Evolutionary conservation across 2,797 vertebrate species (phyloP).

Genomic region (Lagocephalus sceleratus): DNA sequence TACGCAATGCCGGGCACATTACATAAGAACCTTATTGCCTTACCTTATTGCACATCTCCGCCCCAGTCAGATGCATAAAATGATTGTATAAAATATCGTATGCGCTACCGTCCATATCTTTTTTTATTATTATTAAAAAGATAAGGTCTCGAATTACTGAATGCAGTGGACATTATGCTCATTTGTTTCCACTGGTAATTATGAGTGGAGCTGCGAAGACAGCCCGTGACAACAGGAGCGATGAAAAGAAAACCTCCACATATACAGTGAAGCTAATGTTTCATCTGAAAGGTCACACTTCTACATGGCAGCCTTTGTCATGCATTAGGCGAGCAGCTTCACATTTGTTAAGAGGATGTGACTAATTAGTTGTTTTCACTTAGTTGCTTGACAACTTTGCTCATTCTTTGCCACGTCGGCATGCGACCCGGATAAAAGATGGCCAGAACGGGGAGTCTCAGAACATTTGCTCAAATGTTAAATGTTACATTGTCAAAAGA

Average conservation of each 20-base stretch:
- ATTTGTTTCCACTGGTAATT: conserved; percentile 43
- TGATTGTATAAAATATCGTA: conserved; percentile 4
- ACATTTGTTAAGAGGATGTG: conserved; percentile 36
- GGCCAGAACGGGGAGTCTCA: background rate
- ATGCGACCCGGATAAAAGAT: conserved; percentile 6
- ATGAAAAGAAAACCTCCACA: conserved; percentile 35
- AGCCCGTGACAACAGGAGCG: conserved; percentile 32
- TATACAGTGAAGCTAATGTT: conserved; percentile 31
- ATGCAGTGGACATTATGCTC: conserved; percentile 16
- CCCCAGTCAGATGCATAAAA: background rate
- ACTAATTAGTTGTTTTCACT: conserved; percentile 40
- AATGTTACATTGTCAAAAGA: background rate
- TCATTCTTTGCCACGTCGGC: conserved; percentile 6
- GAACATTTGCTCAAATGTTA: conserved; percentile 1
- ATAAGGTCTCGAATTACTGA: background rate
- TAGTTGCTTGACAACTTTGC: conserved; percentile 8
- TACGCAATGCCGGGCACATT: too few relatives aligned
- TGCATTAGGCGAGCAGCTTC: conserved; percentile 36
- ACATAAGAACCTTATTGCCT: too few relatives aligned
- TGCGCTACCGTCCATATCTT: conserved; percentile 10
- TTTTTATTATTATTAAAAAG: conserved; percentile 3
- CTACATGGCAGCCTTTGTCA: conserved; percentile 43
- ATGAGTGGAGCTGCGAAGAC: conserved; percentile 32
- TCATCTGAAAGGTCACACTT: conserved; percentile 56
- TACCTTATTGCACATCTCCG: too few relatives aligned